phyloP scores from a whole-genome alignment of 1,140 invertebrate species.

The Subanguina moxae region DNA sequence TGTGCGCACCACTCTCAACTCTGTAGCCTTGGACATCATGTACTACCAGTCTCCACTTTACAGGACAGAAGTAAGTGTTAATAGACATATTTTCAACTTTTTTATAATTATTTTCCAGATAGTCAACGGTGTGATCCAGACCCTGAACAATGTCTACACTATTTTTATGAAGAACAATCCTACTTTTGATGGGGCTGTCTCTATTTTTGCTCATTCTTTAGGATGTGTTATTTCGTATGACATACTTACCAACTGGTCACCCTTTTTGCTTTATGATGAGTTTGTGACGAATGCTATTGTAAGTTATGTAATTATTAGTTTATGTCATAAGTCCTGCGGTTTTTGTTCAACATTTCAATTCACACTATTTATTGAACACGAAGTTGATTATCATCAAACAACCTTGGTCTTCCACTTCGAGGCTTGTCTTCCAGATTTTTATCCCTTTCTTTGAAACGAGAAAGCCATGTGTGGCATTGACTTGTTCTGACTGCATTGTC shows the following conservation, averaged over 20 bases:
- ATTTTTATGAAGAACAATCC: constrained; percentile 72
- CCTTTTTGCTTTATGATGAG: constrained; percentile 62
- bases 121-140: constrained; percentile 68
- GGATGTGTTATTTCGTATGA: constrained; percentile 77
- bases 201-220: constrained; percentile 74
- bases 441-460: too few species aligned
- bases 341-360: too few species aligned
- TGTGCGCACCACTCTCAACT: constrained; percentile 47
- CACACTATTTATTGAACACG: not conserved
- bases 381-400: too few species aligned
- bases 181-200: constrained; percentile 67
- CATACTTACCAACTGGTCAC: constrained; percentile 71
- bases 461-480: too few species aligned
- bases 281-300: constrained; percentile 58
- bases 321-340: too few species aligned
- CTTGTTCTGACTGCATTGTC: too few species aligned
- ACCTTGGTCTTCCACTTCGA: too few species aligned
- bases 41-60: constrained; percentile 78
- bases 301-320: constrained; percentile 3
- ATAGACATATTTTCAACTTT: not conserved
- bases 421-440: too few species aligned
- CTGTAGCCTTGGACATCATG: constrained; percentile 75
- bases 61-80: constrained; percentile 66
- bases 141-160: constrained; percentile 71
- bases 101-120: constrained; percentile 62